Evolutionary conservation across 2,113 vertebrate genomes (phyloP), one percentile per base, ranked within the genome.

Genomic region (Takifugu flavidus): DNA sequence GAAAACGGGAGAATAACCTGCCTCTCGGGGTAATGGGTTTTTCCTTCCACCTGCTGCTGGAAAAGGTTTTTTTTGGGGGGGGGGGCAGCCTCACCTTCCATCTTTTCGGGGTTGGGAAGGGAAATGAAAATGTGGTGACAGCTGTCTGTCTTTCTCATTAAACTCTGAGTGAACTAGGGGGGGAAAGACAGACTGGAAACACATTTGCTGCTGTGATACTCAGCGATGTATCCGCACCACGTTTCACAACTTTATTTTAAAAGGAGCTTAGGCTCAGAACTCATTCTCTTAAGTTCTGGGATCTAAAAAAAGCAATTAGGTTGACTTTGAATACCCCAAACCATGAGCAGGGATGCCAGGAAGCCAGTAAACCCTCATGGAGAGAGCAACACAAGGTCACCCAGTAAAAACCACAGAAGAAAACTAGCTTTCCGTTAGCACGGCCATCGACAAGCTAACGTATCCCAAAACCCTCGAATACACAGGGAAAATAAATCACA

Each of bases 121-220:
- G 81, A 82, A 61, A 58, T 28, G 29, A 44, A 34, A 62, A 59
- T 50, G 25, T 12, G 4, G 55, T 27, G 46, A 73, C 54, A 49
- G 69, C 65, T 34, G 25, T 74, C 82, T 86, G 84, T 68, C 49
- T 82, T 85, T 78, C 62, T 70, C 85, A 62, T 87, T 83, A 83
- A 88, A 79, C 82, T 75, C 55, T 25, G 0, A 11, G 6, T 80
- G 75, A 86, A 83, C 82, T 56, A n/a, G 11, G 34, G 34, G 13
- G 27, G 31, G 27, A 51, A 49, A 53, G 39, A 15, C 25, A 2
- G 28, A 28, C 4, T 10, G 26, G 7, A 39, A 39, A 61, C 47
- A 28, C 10, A 28, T 52, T 45, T 47, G 20, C 6, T 2, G 44
- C 3, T 15, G 6, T 11, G 12, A 8, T n/a, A 44, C 46, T 20